These are phyloP conservation scores for Clitarchus hookeri DNA, from an alignment of 2,888 invertebrate genomes.

Conservation along the genomic window DNA sequence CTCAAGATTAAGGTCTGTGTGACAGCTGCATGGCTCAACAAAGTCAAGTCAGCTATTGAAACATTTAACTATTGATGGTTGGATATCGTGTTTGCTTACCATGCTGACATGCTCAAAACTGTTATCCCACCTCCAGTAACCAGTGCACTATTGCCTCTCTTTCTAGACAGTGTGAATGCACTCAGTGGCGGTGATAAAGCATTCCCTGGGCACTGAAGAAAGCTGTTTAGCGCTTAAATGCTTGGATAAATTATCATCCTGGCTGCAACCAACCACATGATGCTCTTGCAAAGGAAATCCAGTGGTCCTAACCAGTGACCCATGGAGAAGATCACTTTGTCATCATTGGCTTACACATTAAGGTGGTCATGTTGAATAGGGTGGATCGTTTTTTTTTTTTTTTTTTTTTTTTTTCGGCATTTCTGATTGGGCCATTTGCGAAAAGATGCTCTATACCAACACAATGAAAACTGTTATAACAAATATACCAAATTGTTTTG, in stretches of 20 bases:
- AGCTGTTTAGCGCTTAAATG: slow-evolving; percentile 5
- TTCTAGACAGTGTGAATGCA: background rate
- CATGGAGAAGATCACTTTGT: slow-evolving; percentile 31
- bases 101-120: slow-evolving; percentile 15
- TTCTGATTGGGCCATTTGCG: no score
- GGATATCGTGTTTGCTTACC: slow-evolving; percentile 25
- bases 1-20: background rate
- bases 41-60: slow-evolving; percentile 22
- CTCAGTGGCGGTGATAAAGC: slow-evolving; percentile 18
- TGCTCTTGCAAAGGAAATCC: slow-evolving; percentile 25
- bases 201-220: slow-evolving; percentile 26
- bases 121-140: slow-evolving; percentile 20
- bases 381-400: no score
- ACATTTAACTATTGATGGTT: background rate
- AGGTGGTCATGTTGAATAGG: slow-evolving; percentile 26
- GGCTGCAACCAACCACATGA: slow-evolving; percentile 26
- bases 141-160: slow-evolving; percentile 20
- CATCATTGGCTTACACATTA: slow-evolving; percentile 21
- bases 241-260: slow-evolving; percentile 22
- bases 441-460: no score
- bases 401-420: no score
- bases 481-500: no score
- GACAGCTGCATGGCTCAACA: slow-evolving; percentile 25
- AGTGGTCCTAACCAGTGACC: slow-evolving; percentile 5
- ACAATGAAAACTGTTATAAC: no score